phyloP scores from a whole-genome alignment of 2,888 invertebrate genomes.

The Mystacides longicornis region DNA sequence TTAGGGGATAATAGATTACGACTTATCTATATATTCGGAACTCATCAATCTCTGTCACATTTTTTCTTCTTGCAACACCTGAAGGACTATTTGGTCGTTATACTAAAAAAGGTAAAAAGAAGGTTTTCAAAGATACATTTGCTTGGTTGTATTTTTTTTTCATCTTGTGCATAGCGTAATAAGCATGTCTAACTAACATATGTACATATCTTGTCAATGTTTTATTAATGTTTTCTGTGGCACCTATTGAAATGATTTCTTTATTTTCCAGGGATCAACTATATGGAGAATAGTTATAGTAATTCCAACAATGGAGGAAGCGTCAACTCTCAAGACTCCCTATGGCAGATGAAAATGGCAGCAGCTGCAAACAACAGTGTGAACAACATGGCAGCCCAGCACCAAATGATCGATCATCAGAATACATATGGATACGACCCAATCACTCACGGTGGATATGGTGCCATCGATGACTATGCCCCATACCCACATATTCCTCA shows the following conservation, averaged over 20 bases:
- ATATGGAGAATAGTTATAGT: constrained; percentile 86
- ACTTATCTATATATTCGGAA: constrained; percentile 19
- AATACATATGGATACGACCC: constrained; percentile 72
- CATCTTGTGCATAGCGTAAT: constrained; percentile 24
- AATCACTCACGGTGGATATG: constrained; percentile 74
- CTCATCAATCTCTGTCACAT: constrained; percentile 6
- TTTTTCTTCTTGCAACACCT: constrained; percentile 25
- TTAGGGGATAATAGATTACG: too few relatives aligned
- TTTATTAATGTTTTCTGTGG: background rate
- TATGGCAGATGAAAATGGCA: constrained; percentile 91
- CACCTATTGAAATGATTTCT: constrained; percentile 5
- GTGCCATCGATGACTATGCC: constrained; percentile 76
- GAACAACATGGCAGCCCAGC: constrained; percentile 45
- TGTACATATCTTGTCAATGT: background rate
- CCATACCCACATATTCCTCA: constrained; percentile 72
- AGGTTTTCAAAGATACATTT: constrained; percentile 24
- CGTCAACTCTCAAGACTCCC: constrained; percentile 87
- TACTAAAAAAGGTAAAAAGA: constrained; percentile 22
- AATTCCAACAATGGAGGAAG: constrained; percentile 94
- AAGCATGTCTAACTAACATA: background rate
- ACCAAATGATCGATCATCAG: constrained; percentile 57
- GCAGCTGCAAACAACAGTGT: constrained; percentile 64
- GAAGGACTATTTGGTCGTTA: constrained; percentile 27
- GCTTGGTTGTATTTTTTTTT: constrained; percentile 27
- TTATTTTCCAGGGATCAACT: constrained; percentile 59